Evolutionary conservation across 2,113 vertebrate species (phyloP).

Genomic region (Heliornis fulica): DNA sequence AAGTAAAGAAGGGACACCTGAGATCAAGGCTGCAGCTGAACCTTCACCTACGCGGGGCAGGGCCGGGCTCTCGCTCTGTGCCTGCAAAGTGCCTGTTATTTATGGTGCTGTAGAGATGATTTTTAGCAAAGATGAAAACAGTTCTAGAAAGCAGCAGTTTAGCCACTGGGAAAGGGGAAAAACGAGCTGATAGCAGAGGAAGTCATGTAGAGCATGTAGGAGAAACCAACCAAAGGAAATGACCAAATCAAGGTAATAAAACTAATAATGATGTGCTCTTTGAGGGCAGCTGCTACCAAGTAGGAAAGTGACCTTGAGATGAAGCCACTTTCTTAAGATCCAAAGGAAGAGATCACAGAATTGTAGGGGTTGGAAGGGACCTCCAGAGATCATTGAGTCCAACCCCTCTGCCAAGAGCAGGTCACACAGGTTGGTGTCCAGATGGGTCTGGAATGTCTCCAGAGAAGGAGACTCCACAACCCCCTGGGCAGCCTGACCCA

Average conservation of each 20-base stretch:
- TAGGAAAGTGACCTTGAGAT: not conserved
- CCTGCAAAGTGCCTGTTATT: not conserved
- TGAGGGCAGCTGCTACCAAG: not conserved
- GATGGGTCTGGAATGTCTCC: too few relatives aligned
- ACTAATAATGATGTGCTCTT: constrained; percentile 5
- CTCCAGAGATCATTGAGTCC: too few relatives aligned
- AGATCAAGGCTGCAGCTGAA: not conserved
- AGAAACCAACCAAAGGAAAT: not conserved
- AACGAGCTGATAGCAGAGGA: not conserved
- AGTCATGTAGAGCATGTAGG: not conserved
- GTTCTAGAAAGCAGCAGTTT: not conserved
- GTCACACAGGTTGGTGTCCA: too few relatives aligned
- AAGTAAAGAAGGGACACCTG: not conserved
- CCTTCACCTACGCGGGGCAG: not conserved
- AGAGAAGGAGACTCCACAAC: too few relatives aligned
- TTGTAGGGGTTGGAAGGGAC: too few relatives aligned
- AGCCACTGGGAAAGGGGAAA: not conserved
- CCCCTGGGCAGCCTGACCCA: too few relatives aligned
- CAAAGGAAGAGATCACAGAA: not conserved
- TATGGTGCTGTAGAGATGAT: not conserved
- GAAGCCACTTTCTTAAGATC: not conserved
- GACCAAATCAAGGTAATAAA: not conserved
- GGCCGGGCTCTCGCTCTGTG: not conserved
- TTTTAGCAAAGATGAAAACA: constrained; percentile 21
- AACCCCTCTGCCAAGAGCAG: too few relatives aligned